Percentiles rank a stretch among this genome's conserved stretches.
phyloP scores from a whole-genome alignment of 92 coral and sea anemone species.

The Porites evermanni region DNA sequence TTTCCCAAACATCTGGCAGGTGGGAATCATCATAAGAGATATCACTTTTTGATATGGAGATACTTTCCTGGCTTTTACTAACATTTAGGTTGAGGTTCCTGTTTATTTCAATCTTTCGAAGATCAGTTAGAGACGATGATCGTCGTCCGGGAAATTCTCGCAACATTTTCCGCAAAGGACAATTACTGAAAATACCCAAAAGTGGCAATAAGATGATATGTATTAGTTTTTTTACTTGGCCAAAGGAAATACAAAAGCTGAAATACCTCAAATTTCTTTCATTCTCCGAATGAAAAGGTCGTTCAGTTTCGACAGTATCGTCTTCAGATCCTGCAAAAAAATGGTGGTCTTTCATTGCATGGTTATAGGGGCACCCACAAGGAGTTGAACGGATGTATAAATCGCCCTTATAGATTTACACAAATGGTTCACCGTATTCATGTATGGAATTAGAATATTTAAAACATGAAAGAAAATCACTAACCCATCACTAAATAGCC shows the following conservation, averaged over 20 bases:
- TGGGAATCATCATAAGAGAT: not conserved
- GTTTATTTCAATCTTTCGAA: not conserved
- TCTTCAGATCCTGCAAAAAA: not conserved
- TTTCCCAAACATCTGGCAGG: not conserved
- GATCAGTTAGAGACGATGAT: constrained; percentile 20
- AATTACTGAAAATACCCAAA: not conserved
- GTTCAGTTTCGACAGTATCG: not conserved
- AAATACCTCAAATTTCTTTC: not conserved
- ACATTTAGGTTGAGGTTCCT: not conserved
- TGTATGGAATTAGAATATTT: too few relatives aligned
- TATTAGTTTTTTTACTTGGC: not conserved
- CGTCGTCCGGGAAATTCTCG: constrained; percentile 6
- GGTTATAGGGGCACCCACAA: too few relatives aligned
- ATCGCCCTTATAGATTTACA: too few relatives aligned
- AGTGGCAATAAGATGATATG: not conserved
- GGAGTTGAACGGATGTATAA: too few relatives aligned
- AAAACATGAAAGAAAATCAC: too few relatives aligned
- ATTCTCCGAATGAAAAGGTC: not conserved
- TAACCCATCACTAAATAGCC: too few relatives aligned
- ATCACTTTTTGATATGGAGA: not conserved
- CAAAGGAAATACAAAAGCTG: not conserved
- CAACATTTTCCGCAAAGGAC: not conserved
- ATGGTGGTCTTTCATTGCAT: too few relatives aligned
- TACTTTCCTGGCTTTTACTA: constrained; percentile 9
- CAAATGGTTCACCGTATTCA: too few relatives aligned